Evolutionary conservation across 2,113 vertebrate species (phyloP).

Genomic region (Nannobrachium achirus): DNA sequence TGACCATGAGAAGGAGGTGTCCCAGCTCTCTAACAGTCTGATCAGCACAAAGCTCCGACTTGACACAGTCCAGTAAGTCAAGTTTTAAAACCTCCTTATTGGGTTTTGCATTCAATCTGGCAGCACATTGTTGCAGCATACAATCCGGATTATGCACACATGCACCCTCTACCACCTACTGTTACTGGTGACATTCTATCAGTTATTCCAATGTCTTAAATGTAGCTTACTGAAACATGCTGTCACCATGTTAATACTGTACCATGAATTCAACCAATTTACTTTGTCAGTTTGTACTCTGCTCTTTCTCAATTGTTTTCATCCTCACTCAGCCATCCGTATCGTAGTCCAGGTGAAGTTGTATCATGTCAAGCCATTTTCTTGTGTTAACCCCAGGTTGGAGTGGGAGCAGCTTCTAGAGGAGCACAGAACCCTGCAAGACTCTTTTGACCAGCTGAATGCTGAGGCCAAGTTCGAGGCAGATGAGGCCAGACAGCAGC

Average conservation of each 20-base stretch:
- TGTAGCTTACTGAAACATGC: no score
- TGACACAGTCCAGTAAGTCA: constrained; percentile 87
- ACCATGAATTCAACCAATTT: no score
- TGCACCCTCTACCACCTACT: no score
- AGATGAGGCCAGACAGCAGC: constrained; percentile 85
- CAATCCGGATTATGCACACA: no score
- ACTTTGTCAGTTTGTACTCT: no score
- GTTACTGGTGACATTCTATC: no score
- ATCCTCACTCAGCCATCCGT: background rate
- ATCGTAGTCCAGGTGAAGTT: background rate
- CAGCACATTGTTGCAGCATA: no score
- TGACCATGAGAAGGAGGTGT: constrained; percentile 84
- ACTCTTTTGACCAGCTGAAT: constrained; percentile 90
- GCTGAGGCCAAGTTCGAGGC: constrained; percentile 92
- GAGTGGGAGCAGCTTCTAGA: constrained; percentile 91
- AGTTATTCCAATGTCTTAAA: no score
- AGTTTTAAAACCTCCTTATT: background rate
- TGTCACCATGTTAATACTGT: no score
- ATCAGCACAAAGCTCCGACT: constrained; percentile 89
- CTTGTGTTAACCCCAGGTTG: constrained; percentile 72
- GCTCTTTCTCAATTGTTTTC: background rate
- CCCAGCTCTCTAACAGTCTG: constrained; percentile 84
- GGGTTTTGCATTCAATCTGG: background rate
- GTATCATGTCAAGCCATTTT: background rate
- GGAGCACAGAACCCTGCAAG: constrained; percentile 88